Conservation (phyloP, 53 echinoderm and acorn worm species). For the Holothuria scabra region DNA sequence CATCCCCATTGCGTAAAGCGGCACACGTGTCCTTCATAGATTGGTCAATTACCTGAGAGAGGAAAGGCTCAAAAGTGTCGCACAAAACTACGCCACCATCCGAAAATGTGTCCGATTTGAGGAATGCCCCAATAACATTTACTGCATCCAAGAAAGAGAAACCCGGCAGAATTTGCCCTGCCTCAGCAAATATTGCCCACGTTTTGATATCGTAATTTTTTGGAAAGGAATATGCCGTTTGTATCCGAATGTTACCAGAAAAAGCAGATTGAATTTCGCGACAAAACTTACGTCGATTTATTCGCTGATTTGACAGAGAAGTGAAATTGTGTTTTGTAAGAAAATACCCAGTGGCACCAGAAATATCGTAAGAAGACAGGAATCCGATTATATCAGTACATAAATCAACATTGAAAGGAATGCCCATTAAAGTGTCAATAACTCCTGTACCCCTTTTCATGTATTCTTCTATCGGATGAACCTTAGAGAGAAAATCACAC, state of each 20-base stretch:
- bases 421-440: neutral
- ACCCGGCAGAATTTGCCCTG: neutral
- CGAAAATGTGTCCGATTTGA: neutral
- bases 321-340: neutral
- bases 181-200: neutral
- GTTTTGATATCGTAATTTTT: neutral
- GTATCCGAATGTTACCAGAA: neutral
- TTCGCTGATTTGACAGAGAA: too few relatives aligned
- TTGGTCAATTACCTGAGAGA: neutral
- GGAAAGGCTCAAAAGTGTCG: neutral
- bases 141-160: slow-evolving; percentile 2
- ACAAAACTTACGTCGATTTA: neutral
- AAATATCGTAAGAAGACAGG: neutral
- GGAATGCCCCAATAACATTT: neutral
- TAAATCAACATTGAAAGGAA: neutral
- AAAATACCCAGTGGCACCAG: too few relatives aligned
- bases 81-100: neutral
- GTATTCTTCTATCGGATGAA: neutral
- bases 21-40: neutral
- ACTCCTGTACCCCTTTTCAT: neutral
- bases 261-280: neutral
- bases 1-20: neutral
- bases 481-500: neutral
- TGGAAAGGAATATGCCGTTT: neutral
- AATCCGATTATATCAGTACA: neutral